Base-by-base conservation (phyloP, 2,888 invertebrate genomes). In the Drymonia ruficornis region DNA sequence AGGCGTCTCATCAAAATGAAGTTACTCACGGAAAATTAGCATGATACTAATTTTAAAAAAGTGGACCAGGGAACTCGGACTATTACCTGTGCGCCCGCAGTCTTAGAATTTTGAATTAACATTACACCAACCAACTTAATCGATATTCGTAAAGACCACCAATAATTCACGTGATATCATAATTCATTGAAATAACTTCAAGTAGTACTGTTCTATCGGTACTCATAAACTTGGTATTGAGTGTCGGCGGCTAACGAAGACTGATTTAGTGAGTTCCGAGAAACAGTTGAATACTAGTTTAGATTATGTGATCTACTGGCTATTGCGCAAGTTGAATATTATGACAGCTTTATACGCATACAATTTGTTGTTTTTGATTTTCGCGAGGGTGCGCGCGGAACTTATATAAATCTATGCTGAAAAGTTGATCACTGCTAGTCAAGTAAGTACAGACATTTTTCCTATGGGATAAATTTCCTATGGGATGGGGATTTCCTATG, bases 151-250 rank as follows among this genome's bases (percentile, higher is more conserved):
- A 34, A 34, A 34, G 3, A 36, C 36, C n/a, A 9, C 36, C 36
- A n/a, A 13, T n/a, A 36, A 36, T n/a, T 36, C 7, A 31, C 31
- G 11, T n/a, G 28, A 0, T 12, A 45, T 45, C 45, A 15, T 28
- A 45, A 45, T 18, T 45, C 28, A 45, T 45, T 28, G 28, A 28
- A 28, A 45, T 28, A 28, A 45, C 15, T n/a, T n/a, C 45, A 45
- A 28, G n/a, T n/a, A n/a, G n/a, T n/a, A n/a, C n/a, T 45, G 45
- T 15, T 28, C 23, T 28, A 45, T 45, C 6, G 45, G n/a, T 11
- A 8, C 12, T 45, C 28, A n/a, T 28, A 28, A 45, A 45, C n/a
- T 45, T 23, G 15, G 45, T 16, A 16, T 13, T 28, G 13, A 45
- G 45, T 45, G 45, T 45, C 28, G 15, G 15, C 15, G 13, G n/a